These are phyloP conservation scores for Ephialtes manifestator DNA, from an alignment of 2,888 invertebrate species.

Conservation along the genomic window DNA sequence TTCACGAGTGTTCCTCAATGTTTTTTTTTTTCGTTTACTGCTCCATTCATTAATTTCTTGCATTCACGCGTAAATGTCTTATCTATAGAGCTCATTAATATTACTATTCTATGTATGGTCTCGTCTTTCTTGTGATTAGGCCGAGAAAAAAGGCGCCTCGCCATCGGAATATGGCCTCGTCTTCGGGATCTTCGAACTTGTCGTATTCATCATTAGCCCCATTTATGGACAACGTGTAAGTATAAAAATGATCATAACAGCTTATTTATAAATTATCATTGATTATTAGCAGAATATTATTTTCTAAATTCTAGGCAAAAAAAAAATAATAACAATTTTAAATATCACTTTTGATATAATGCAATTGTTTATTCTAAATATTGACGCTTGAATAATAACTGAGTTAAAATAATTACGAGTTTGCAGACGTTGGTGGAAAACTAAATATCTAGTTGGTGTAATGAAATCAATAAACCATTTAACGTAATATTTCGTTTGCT, in stretches of 20 bases:
- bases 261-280: background rate
- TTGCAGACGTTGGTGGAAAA: no score
- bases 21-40: background rate
- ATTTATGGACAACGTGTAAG: conserved; percentile 92
- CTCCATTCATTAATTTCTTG: conserved; percentile 25
- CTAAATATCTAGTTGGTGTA: no score
- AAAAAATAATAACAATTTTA: background rate
- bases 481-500: background rate
- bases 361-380: no score
- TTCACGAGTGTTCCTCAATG: conserved; percentile 8
- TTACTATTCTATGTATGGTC: background rate
- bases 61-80: conserved; percentile 24
- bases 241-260: conserved; percentile 62
- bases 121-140: conserved; percentile 86
- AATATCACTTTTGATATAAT: no score
- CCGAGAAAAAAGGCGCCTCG: conserved; percentile 92
- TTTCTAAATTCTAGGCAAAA: background rate
- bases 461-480: no score
- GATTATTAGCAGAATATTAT: background rate
- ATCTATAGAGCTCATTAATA: conserved; percentile 42
- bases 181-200: conserved; percentile 94
- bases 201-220: conserved; percentile 94
- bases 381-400: no score
- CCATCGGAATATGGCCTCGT: conserved; percentile 95
- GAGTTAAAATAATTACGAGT: no score